Base-by-base conservation (phyloP, 2,113 vertebrate species). In the Strix aluco region DNA sequence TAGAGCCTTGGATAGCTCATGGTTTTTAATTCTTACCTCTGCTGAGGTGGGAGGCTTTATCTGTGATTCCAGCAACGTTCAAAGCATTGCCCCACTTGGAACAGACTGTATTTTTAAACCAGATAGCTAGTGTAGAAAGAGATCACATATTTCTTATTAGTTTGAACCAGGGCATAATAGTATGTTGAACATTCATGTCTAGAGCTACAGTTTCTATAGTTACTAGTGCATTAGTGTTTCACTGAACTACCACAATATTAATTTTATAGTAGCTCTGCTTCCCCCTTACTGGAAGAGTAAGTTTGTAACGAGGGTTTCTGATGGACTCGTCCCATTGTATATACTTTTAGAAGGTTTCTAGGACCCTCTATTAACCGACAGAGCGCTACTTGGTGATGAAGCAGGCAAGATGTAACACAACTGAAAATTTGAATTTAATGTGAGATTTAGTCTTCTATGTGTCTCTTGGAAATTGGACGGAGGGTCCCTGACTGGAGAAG, bases 121-220 rank as follows among this genome's bases (percentile, higher is more conserved):
- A 66, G 72, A 46, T 38, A 46, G 75, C 14, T 66, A 23, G 70
- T 73, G 70, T 15, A 67, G 61, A 34, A 58, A 66, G n/a, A 83
- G 51, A 77, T 59, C 51, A 26, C 46, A 63, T 87, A 72, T 85
- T 62, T 46, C 30, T 0, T 58, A 54, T 40, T 26, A 81, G 58
- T 83, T 92, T 40, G 52, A 92, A 77, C 62, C 32, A 30, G 75
- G 70, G 67, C 62, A 88, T 73, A 77, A 90, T 34, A 83, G 30
- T 55, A 84, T 71, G 63, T 94, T 18, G 34, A 81, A 85, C 54
- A 40, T 29, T 88, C 54, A 8, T 10, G 55, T 42, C 77, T 84
- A 57, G 75, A 93, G 61, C 88, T 91, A n/a, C 89, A 88, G 91
- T 97, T 97, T 93, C 94, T 97, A 90, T 88, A 94, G 89, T 84